phyloP scores from a whole-genome alignment of 1,140 invertebrate species.

The Sitophilus oryzae region DNA sequence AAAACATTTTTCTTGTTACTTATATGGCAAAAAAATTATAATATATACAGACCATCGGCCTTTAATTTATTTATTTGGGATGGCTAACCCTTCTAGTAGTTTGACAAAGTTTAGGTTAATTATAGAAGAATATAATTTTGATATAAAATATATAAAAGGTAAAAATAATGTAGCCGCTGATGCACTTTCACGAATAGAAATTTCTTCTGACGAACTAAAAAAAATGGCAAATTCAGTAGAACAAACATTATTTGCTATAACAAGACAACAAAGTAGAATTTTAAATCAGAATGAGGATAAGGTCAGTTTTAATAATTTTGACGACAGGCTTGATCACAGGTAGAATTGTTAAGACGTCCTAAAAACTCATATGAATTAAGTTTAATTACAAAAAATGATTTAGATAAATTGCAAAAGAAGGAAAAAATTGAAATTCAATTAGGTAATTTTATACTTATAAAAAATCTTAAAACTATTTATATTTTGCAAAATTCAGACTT shows the following conservation, averaged over 20 bases:
- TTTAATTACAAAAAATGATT: neutral
- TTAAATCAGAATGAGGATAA: neutral
- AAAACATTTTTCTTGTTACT: slow-evolving; percentile 7
- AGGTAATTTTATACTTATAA: neutral
- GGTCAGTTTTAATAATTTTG: neutral
- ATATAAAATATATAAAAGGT: slow-evolving; percentile 6
- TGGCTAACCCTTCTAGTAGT: slow-evolving; percentile 13
- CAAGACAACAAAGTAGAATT: slow-evolving; percentile 1
- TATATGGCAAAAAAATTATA: slow-evolving; percentile 11
- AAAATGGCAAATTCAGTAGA: neutral
- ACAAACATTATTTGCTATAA: neutral
- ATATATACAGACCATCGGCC: slow-evolving; percentile 12
- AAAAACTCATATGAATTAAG: slow-evolving; percentile 6
- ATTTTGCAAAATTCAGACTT: no score
- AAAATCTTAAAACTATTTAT: no score
- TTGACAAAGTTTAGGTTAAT: no score
- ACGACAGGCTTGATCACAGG: neutral
- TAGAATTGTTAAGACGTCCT: slow-evolving; percentile 2
- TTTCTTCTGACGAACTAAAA: neutral
- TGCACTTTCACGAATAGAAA: slow-evolving; percentile 9
- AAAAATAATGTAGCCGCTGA: slow-evolving; percentile 11
- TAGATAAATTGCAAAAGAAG: neutral
- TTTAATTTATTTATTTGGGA: slow-evolving; percentile 12
- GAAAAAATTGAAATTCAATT: neutral
- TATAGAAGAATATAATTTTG: no score